Evolutionary conservation across 2,888 invertebrate genomes (phyloP).

Genomic region (Metallyticus violacea): DNA sequence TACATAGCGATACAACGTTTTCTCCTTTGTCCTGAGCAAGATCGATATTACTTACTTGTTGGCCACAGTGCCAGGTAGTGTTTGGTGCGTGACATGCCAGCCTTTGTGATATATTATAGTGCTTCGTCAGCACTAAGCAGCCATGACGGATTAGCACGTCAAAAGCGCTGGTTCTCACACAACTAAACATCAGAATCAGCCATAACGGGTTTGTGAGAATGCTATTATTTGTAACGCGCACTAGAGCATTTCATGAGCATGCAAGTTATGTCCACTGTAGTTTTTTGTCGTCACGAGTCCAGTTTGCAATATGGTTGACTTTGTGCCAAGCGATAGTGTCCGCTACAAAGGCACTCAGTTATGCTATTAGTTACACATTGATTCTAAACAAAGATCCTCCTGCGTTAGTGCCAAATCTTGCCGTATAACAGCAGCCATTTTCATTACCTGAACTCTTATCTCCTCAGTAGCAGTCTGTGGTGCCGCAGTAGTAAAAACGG

Average conservation of each 20-base stretch:
- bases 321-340: too few relatives aligned
- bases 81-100: background rate
- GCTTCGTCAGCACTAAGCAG: background rate
- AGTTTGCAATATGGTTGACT: too few relatives aligned
- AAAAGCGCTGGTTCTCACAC: background rate
- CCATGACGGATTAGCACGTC: background rate
- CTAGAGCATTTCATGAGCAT: background rate
- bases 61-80: background rate
- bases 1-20: background rate
- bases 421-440: too few relatives aligned
- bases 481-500: too few relatives aligned
- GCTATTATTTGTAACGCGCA: background rate
- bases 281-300: too few relatives aligned
- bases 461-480: too few relatives aligned
- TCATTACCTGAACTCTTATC: too few relatives aligned
- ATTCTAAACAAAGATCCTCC: too few relatives aligned
- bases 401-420: too few relatives aligned
- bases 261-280: too few relatives aligned
- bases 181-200: background rate
- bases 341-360: too few relatives aligned
- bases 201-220: background rate
- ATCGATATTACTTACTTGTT: background rate
- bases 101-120: background rate
- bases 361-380: too few relatives aligned
- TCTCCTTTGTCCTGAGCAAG: background rate